phyloP scores from a whole-genome alignment of 2,888 invertebrate species.

The Proisotoma minuta region DNA sequence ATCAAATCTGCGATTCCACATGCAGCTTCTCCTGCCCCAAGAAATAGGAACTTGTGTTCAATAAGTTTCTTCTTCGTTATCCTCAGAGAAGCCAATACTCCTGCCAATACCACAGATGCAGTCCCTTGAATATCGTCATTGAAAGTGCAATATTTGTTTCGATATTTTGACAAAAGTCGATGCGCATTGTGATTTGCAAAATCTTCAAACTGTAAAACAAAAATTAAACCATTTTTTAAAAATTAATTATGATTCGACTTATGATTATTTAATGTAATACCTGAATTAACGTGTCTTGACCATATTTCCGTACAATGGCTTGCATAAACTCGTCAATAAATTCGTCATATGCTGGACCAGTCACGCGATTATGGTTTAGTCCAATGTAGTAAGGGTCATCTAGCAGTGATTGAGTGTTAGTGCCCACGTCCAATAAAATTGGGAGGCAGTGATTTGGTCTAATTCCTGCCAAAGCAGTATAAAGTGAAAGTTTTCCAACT shows the following conservation, averaged over 20 bases:
- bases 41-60: conserved; percentile 84
- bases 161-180: conserved; percentile 82
- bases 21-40: conserved; percentile 95
- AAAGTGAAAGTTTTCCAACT: conserved; percentile 91
- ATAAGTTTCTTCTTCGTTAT: conserved; percentile 75
- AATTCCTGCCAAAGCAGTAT: conserved; percentile 94
- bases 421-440: conserved; percentile 89
- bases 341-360: conserved; percentile 81
- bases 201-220: conserved; percentile 81
- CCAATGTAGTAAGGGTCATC: conserved; percentile 96
- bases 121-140: conserved; percentile 99
- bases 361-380: conserved; percentile 73
- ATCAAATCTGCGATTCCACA: conserved; percentile 90
- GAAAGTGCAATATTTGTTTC: conserved; percentile 85
- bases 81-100: conserved; percentile 78
- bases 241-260: background rate
- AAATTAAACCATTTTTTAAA: background rate
- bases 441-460: conserved; percentile 94
- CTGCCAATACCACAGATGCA: conserved; percentile 92
- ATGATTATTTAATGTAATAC: too few species aligned
- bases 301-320: conserved; percentile 77
- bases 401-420: conserved; percentile 74
- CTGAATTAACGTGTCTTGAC: conserved; percentile 78
- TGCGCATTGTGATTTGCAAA: conserved; percentile 98
- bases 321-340: conserved; percentile 97